These are phyloP conservation scores for Penaeus indicus DNA, from an alignment of 1,140 invertebrate genomes.

Conservation along the genomic window DNA sequence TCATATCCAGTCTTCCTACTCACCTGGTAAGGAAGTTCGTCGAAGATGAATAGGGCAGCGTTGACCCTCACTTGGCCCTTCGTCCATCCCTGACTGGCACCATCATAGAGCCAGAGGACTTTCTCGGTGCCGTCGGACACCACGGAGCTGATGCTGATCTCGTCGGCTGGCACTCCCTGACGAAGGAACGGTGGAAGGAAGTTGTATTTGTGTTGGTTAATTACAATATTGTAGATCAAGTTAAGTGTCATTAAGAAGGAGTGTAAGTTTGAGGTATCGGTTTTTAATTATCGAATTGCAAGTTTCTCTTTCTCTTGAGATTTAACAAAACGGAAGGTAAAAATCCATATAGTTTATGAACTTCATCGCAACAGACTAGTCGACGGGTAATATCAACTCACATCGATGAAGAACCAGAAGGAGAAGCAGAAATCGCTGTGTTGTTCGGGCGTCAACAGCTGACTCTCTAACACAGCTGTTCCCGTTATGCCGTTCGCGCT, in stretches of 20 bases:
- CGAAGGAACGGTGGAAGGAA: no score
- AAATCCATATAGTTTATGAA: no score
- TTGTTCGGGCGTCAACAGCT: constrained; percentile 40
- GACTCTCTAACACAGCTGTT: constrained; percentile 37
- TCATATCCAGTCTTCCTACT: no score
- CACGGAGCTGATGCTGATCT: constrained; percentile 27
- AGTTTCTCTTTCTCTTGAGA: no score
- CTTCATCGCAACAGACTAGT: no score
- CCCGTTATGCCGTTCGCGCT: neutral
- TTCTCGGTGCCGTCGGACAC: constrained; percentile 24
- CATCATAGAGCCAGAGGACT: neutral
- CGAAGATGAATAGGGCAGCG: constrained; percentile 3
- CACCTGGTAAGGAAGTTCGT: constrained; percentile 38
- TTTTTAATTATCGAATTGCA: no score
- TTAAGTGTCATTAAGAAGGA: no score
- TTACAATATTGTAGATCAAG: no score
- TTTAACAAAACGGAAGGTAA: no score
- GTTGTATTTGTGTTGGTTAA: no score
- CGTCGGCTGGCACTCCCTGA: constrained; percentile 16
- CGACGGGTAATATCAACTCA: neutral
- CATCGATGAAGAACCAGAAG: constrained; percentile 48
- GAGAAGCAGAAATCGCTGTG: constrained; percentile 51
- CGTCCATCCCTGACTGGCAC: neutral
- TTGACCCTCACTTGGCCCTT: constrained; percentile 28
- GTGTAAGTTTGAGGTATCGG: no score